Evolutionary conservation across 2,797 vertebrate genomes (phyloP), one percentile per base, ranked within the genome.

Genomic region (Phataginus tricuspis): DNA sequence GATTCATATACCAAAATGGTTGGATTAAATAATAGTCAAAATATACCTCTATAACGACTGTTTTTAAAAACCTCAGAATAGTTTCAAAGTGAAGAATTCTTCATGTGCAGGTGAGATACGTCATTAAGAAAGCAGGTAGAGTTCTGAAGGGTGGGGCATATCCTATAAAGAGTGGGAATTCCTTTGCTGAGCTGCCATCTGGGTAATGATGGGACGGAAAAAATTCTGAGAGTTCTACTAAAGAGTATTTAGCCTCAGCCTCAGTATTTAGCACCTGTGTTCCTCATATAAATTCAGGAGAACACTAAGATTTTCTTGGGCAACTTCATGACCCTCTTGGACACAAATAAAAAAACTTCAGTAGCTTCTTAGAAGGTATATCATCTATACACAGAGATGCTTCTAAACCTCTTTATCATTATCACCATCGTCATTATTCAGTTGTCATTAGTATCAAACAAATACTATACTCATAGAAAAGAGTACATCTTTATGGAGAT

Each of bases 151-250:
- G 9, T 29, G 23, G 16, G 51, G 45, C 45, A 5, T 5, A 15
- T 42, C 16, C 1, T 1, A 0, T 4, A 16, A 4, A 29, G 6
- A 0, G 1, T n/a, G 21, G 49, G 6, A 31, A 39, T 25, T 4
- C 23, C 27, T 78, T 37, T 34, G 29, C 1, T 13, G 1, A 51
- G 57, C 37, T 10, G n/a, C 23, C 27, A 16, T 45, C 11, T 23
- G 25, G 9, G 4, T 3, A 59, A 29, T 6, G 16, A 23, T 21
- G 16, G 11, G 0, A 4, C 42, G 15, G 61, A 31, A 39, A 45
- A 53, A n/a, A 31, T 3, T 3, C 2, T 57, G 21, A 53, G 7
- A 10, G 18, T 55, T 7, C 19, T 34, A 5, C 19, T 31, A 13
- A 61, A 21, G 21, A 39, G 19, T 57, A 45, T 45, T 45, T 45